These are phyloP conservation scores for Tupiocoris notatus DNA, from an alignment of 2,888 invertebrate species.

Conservation along the genomic window DNA sequence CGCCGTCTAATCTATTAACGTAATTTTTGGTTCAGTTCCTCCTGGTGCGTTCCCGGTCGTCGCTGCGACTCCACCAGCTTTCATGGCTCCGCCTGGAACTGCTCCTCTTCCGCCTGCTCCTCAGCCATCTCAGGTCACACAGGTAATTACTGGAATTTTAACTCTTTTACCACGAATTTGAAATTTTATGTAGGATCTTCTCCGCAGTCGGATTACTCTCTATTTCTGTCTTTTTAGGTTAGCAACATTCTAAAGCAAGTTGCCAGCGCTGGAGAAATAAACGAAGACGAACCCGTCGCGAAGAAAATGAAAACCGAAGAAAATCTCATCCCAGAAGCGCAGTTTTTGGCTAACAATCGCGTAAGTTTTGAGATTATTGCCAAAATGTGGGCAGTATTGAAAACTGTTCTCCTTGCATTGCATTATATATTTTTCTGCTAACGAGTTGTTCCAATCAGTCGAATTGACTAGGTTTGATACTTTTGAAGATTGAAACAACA, in stretches of 20 bases:
- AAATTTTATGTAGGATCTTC: neutral
- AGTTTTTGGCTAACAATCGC: constrained; percentile 70
- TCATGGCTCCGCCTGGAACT: constrained; percentile 49
- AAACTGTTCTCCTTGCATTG: no score
- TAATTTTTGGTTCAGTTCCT: constrained; percentile 37
- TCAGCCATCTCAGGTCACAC: constrained; percentile 52
- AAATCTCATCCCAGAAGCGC: constrained; percentile 83
- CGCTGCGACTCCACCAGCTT: constrained; percentile 45
- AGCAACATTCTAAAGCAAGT: constrained; percentile 48
- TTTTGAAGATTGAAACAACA: no score
- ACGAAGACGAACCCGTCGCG: constrained; percentile 79
- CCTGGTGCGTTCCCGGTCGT: constrained; percentile 49
- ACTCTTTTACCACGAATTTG: neutral
- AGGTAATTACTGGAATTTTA: no score
- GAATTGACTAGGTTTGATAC: no score
- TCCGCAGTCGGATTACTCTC: no score
- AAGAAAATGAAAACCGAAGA: constrained; percentile 92
- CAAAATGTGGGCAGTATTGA: no score
- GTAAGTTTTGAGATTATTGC: no score
- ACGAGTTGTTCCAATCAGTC: no score
- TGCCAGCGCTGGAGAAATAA: constrained; percentile 36
- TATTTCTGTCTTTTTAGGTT: constrained; percentile 41
- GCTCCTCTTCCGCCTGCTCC: constrained; percentile 54
- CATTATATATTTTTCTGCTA: no score
- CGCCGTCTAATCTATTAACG: no score